Percentiles rank a stretch among this genome's conserved stretches.
Evolutionary conservation across 2,888 invertebrate genomes (phyloP).

Genomic region (Nephrotoma flavescens): DNA sequence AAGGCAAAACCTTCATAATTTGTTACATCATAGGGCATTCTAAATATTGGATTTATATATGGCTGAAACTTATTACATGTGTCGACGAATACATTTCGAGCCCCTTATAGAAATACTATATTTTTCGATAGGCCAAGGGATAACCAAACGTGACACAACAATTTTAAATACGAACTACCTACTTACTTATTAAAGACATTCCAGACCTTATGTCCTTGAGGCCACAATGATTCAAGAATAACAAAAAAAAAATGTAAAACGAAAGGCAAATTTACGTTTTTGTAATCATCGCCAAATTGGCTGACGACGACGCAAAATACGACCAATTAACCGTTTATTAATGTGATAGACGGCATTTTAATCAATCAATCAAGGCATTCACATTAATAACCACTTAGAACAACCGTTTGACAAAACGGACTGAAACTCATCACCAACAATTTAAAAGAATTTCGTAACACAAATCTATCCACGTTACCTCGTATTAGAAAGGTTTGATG

Average conservation of each 20-base stretch:
- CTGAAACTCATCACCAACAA: neutral
- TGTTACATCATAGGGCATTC: too few species aligned
- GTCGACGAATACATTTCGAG: too few species aligned
- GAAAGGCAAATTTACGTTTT: neutral
- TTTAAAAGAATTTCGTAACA: neutral
- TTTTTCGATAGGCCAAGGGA: too few species aligned
- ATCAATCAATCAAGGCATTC: neutral
- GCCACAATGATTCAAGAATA: neutral
- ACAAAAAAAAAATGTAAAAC: neutral
- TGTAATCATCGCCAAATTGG: neutral
- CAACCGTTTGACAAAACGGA: neutral
- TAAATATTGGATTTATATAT: too few species aligned
- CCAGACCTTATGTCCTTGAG: neutral
- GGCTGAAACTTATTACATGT: too few species aligned
- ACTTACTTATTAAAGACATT: neutral
- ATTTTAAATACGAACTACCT: too few species aligned
- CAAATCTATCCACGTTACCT: neutral
- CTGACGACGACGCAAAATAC: neutral
- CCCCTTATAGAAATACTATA: too few species aligned
- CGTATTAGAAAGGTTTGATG: neutral
- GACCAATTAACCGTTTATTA: neutral
- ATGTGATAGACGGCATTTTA: neutral
- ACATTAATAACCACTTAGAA: neutral
- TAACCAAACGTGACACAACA: too few species aligned
- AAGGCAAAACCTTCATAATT: too few species aligned